Base-by-base conservation (phyloP, 53 echinoderm and acorn worm species). In the Astropecten irregularis region DNA sequence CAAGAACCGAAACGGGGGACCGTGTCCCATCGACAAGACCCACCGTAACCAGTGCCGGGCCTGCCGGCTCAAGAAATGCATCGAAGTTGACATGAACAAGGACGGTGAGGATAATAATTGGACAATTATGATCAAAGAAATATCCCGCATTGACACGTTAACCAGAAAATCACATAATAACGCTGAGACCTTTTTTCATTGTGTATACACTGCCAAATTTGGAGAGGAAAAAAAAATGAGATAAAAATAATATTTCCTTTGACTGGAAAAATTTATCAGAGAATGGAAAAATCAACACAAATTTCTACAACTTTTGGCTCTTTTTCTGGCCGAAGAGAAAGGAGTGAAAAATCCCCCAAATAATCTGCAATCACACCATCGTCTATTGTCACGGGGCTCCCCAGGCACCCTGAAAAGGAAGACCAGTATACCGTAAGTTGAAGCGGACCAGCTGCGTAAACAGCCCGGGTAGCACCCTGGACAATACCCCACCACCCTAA, bases 1-100 rank as follows among this genome's bases (percentile, higher is more conserved):
- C 50, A 95, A 95, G 81, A 92, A 92, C 81, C 61, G 92, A 21
- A 88, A 90, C 40, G 92, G 92, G 8, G 95, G 88, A 16, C 85
- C 83, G 18, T 95, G 95, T 36, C 95, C 95, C 28, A 93, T 95
- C 19, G 95, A 95, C 67, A 95, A 95, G 88, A 95, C 95, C 23
- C 95, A 95, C 40, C 81, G 95, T 8, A 95, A 95, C 86, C 95
- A 95, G 70, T 95, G 95, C 54, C 67, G 95, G 52, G 93, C 95
- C 2, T 95, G 95, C 38, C 84, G 95, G 26, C 86, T 95, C 37
- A 93, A 93, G 88, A 95, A 95, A 65, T 95, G 95, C 40, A 72
- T 93, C 28, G 88, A 95, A 46, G 95, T 93, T 4, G 93, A 95
- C 37, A 95, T 95, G 95, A 95, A 95, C 40, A 95, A 95, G 68